Percentiles rank a stretch among this genome's conserved stretches.
phyloP scores from a whole-genome alignment of 2,888 invertebrate species.

The Lysandra coridon region DNA sequence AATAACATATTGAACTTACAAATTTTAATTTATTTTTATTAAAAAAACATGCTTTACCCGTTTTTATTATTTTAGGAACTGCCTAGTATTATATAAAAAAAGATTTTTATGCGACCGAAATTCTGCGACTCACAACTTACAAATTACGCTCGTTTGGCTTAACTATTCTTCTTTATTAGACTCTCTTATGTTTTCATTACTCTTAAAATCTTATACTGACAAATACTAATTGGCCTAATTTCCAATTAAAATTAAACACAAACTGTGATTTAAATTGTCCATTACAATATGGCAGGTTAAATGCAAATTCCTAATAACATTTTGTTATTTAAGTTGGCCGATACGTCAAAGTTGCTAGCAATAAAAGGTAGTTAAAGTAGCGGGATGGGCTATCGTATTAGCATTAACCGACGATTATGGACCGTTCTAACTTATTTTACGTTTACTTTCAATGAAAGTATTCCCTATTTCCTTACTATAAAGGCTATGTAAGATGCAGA shows the following conservation, averaged over 20 bases:
- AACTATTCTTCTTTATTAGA: too few species aligned
- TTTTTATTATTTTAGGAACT: too few species aligned
- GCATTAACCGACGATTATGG: slow-evolving; percentile 67
- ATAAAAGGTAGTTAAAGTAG: slow-evolving; percentile 61
- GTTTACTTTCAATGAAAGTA: too few species aligned
- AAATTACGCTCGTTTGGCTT: too few species aligned
- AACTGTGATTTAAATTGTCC: not conserved
- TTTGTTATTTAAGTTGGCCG: slow-evolving; percentile 33
- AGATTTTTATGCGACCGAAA: too few species aligned
- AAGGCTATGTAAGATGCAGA: not conserved
- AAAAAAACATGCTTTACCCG: not conserved
- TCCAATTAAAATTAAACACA: not conserved
- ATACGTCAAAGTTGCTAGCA: slow-evolving; percentile 58
- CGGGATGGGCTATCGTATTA: slow-evolving; percentile 71
- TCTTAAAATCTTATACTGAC: too few species aligned
- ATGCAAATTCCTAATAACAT: not conserved
- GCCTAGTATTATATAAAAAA: too few species aligned
- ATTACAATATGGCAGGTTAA: not conserved
- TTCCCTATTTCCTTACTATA: too few species aligned
- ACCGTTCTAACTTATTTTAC: slow-evolving; percentile 31
- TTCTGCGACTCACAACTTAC: too few species aligned
- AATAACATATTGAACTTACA: not conserved
- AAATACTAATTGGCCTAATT: too few species aligned
- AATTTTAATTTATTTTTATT: not conserved
- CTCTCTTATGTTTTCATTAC: too few species aligned